phyloP scores from a whole-genome alignment of 2,888 invertebrate genomes.

The Disparrhopalites patrizii region DNA sequence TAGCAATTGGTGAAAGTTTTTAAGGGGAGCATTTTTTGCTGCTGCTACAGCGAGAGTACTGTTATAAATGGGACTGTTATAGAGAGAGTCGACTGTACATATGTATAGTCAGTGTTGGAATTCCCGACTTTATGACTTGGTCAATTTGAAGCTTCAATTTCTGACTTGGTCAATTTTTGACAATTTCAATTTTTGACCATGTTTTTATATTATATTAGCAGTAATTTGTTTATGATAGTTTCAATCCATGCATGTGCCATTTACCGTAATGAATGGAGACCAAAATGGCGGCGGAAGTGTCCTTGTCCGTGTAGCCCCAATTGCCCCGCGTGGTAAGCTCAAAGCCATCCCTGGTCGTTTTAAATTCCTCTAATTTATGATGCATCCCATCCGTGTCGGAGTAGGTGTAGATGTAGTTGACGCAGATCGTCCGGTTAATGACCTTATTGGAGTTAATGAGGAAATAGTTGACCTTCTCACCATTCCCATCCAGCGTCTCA shows the following conservation, averaged over 20 bases:
- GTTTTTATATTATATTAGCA: too few relatives aligned
- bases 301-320: neutral
- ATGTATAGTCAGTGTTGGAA: too few relatives aligned
- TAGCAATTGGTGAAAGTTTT: too few relatives aligned
- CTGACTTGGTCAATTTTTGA: too few relatives aligned
- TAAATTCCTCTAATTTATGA: neutral
- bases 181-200: too few relatives aligned
- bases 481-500: neutral
- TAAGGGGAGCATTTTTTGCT: too few relatives aligned
- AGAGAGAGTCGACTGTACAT: too few relatives aligned
- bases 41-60: too few relatives aligned
- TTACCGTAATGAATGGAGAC: slow-evolving; percentile 3
- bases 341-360: neutral
- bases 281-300: neutral
- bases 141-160: too few relatives aligned
- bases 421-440: neutral
- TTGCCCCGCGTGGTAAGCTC: neutral
- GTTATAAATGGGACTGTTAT: too few relatives aligned
- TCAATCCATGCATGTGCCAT: neutral
- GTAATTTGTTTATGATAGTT: neutral
- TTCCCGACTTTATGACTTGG: too few relatives aligned
- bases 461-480: neutral
- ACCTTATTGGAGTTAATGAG: neutral
- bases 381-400: neutral
- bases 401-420: neutral